A percentile compares a stretch with the other conserved stretches of the same genome.
Conservation (phyloP, 2,888 invertebrate species). For the Crepidodera aurea region DNA sequence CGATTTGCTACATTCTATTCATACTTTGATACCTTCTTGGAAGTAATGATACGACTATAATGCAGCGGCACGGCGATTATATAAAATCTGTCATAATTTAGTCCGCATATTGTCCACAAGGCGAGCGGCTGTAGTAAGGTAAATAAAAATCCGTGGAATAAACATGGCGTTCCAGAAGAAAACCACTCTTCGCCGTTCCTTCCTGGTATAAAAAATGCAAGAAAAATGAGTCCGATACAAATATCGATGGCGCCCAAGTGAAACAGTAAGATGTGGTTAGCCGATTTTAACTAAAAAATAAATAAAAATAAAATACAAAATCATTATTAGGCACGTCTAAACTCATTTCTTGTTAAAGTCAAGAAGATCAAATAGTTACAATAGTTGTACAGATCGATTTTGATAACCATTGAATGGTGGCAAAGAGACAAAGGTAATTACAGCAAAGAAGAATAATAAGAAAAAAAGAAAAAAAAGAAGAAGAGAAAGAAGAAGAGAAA, state of each 20-base stretch:
- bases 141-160: constrained; percentile 72
- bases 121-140: constrained; percentile 77
- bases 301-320: not conserved
- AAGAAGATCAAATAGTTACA: too few species aligned
- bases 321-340: too few species aligned
- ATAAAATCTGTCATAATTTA: constrained; percentile 81
- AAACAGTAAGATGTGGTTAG: constrained; percentile 75
- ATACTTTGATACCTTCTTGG: constrained; percentile 67
- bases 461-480: too few species aligned
- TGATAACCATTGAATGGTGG: too few species aligned
- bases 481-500: too few species aligned
- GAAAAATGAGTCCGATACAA: constrained; percentile 70
- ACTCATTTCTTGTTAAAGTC: too few species aligned
- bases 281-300: constrained; percentile 67
- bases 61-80: constrained; percentile 83
- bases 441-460: too few species aligned
- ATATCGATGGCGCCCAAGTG: constrained; percentile 77
- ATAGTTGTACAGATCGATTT: too few species aligned
- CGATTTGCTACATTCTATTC: not conserved
- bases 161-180: constrained; percentile 66
- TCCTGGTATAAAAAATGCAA: constrained; percentile 66
- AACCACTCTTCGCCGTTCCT: constrained; percentile 61
- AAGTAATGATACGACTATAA: constrained; percentile 79
- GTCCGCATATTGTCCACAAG: constrained; percentile 81
- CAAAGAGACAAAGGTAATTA: too few species aligned